Percentiles rank a stretch among this genome's conserved stretches.
Conservation (phyloP, 1,140 invertebrate genomes). For the Trachymyrmex septentrionalis region DNA sequence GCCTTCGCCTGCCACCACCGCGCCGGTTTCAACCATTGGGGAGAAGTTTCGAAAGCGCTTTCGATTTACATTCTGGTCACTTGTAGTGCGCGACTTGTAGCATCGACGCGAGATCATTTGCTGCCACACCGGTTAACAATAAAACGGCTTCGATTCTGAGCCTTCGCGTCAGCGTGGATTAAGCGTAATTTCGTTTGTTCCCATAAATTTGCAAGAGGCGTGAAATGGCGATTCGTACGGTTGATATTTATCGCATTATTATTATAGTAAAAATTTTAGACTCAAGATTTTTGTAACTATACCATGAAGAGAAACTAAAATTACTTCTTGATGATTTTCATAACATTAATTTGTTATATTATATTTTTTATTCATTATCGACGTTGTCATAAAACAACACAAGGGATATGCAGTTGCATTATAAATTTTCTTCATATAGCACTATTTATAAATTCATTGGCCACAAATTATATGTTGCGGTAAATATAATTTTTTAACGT, state of each 20-base stretch:
- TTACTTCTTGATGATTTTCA: neutral
- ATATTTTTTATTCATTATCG: neutral
- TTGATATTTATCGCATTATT: neutral
- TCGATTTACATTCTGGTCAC: constrained; percentile 73
- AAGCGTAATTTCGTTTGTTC: neutral
- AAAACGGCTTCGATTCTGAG: neutral
- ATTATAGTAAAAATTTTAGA: neutral
- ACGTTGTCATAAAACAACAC: neutral
- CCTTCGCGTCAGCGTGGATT: constrained; percentile 3
- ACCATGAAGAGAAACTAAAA: neutral
- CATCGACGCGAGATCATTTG: constrained; percentile 31
- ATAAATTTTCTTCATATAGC: neutral
- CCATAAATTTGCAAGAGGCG: neutral
- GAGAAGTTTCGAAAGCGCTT: constrained; percentile 74
- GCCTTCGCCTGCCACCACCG: constrained; percentile 55
- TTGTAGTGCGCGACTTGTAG: constrained; percentile 20
- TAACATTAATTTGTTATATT: neutral
- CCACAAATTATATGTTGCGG: neutral
- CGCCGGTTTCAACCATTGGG: constrained; percentile 50
- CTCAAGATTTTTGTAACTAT: neutral
- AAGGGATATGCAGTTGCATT: neutral
- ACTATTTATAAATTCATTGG: neutral
- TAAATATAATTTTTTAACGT: neutral
- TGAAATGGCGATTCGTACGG: neutral
- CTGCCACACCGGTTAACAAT: constrained; percentile 17